These are phyloP conservation scores for Meghimatium bilineatum DNA, from an alignment of 2,888 invertebrate species.

Conservation along the genomic window DNA sequence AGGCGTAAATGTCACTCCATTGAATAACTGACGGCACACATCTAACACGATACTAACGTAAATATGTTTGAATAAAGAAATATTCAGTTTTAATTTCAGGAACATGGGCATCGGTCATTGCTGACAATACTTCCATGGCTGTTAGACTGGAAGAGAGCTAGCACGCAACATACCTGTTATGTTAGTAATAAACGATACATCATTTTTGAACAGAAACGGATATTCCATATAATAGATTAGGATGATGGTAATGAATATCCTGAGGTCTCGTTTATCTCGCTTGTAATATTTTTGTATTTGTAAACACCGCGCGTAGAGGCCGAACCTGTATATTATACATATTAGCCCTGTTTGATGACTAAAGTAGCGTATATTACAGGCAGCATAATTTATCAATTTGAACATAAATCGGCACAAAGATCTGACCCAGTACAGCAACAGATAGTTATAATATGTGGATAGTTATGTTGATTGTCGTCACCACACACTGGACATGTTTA, in stretches of 20 bases:
- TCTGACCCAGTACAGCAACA: too few species aligned
- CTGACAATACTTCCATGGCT: neutral
- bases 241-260: neutral
- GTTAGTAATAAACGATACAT: neutral
- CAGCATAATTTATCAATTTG: too few species aligned
- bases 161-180: slow-evolving; percentile 21
- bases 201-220: slow-evolving; percentile 6
- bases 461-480: too few species aligned
- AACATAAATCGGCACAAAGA: too few species aligned
- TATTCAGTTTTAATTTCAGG: neutral
- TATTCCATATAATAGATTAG: slow-evolving; percentile 3
- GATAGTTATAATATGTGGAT: too few species aligned
- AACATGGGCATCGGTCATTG: slow-evolving; percentile 1
- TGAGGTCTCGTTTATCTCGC: neutral
- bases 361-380: too few species aligned
- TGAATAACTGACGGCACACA: neutral
- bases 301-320: neutral
- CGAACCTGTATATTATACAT: too few species aligned
- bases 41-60: neutral
- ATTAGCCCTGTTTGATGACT: too few species aligned
- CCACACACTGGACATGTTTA: too few species aligned
- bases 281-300: neutral
- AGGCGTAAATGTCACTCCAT: neutral
- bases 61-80: neutral
- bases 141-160: slow-evolving; percentile 1